Evolutionary conservation across 2,888 invertebrate species (phyloP).

Genomic region (Flabesymbios commensalis): DNA sequence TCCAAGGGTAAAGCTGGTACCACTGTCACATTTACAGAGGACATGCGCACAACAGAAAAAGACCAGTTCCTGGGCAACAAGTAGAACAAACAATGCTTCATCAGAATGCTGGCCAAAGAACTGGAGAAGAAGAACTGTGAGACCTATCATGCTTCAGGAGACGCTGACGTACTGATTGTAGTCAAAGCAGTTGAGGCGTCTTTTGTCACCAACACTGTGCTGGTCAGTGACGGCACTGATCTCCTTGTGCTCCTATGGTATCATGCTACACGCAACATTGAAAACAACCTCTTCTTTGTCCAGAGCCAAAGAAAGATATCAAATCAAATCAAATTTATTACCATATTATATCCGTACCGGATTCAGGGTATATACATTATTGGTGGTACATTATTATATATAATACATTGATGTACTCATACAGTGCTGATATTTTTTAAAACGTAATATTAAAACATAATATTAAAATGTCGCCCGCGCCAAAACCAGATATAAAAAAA

Average conservation of each 20-base stretch:
- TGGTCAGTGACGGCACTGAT: slow-evolving; percentile 44
- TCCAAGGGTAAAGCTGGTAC: neutral
- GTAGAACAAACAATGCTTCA: slow-evolving; percentile 8
- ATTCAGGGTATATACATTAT: no score
- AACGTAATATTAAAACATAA: no score
- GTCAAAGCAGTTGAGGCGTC: slow-evolving; percentile 30
- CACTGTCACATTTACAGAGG: neutral
- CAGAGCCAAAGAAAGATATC: no score
- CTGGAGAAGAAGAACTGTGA: slow-evolving; percentile 15
- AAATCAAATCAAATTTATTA: no score
- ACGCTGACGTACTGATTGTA: slow-evolving; percentile 42
- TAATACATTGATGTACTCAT: no score
- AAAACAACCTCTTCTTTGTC: no score
- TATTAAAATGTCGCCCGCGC: no score
- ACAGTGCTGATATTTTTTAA: no score
- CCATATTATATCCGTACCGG: no score
- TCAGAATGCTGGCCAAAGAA: neutral
- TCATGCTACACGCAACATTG: no score
- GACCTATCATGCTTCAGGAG: slow-evolving; percentile 33
- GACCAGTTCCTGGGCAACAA: slow-evolving; percentile 2
- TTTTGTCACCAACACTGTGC: slow-evolving; percentile 11
- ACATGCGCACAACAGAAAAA: slow-evolving; percentile 1
- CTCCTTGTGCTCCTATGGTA: slow-evolving; percentile 37
- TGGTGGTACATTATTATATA: no score
- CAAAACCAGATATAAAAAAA: no score